Base-by-base conservation (phyloP, 2,888 invertebrate genomes). In the Chymomyza procnemis region DNA sequence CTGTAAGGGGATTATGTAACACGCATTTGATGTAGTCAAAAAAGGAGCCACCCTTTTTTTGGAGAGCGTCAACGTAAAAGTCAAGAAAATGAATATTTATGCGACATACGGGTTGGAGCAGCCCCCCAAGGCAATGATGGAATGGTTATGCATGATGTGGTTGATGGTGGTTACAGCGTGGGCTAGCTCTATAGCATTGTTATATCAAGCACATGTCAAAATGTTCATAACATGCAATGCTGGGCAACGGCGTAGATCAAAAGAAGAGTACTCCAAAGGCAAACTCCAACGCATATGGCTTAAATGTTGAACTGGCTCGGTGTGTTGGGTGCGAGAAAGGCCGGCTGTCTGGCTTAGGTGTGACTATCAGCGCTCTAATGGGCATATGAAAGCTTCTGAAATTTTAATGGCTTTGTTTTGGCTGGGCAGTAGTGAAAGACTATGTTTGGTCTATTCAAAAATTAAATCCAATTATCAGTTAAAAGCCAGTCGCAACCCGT, bases 391-490 rank as follows among this genome's bases (percentile, higher is more conserved):
- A 65, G 68, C 66, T 71, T 63, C 71, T 74, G 64, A 64, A 59
- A 73, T 74, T 70, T 77, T 73, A 71, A 81, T 75, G 70, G 76
- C 61, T 66, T 73, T 73, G 59, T 61, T 63, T 57, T 61, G 62
- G 12, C 16, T 22, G 54, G 64, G 16, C 22, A 48, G 6, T 19
- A 48, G 64, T 58, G 59, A 54, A 61, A 56, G 12, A 26, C n/a
- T 64, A n/a, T n/a, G 54, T 19, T 59, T 47, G 52, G 74, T 62
- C 72, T 82, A 72, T 74, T 86, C 85, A 82, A 86, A 86, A 84
- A 86, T 84, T 86, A 86, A 84, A 84, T 84, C 82, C 86, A 86
- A 86, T 84, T 84, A 84, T 84, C 84, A 86, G 86, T 80, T 79
- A 79, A 84, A 82, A 79, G 75, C 81, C 81, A 84, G 73, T 21